Conservation (phyloP, 2,797 vertebrate genomes). For the Gallinago solitaria region DNA sequence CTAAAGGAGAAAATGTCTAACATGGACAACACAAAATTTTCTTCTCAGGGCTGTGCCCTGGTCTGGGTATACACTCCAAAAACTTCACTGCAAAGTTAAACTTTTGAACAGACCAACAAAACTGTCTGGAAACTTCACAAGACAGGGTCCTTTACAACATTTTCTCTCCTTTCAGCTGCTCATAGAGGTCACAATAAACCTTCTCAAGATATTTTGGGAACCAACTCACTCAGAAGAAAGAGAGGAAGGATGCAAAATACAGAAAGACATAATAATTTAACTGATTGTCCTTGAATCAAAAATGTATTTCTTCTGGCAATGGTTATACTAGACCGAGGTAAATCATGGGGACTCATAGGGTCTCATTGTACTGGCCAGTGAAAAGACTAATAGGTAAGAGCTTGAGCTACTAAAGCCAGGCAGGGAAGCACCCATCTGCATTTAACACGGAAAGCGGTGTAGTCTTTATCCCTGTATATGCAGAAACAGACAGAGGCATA, state of each 20-base stretch:
- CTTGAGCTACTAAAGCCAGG: neutral
- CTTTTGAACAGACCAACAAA: neutral
- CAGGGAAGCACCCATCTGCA: neutral
- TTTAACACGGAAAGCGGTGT: neutral
- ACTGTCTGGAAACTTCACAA: neutral
- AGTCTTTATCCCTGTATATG: neutral
- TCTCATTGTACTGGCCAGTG: neutral
- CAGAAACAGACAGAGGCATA: neutral
- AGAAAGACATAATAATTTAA: neutral
- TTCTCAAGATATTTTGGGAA: neutral
- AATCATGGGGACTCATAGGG: neutral
- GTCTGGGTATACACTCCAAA: neutral
- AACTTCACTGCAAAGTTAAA: neutral
- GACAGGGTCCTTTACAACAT: neutral
- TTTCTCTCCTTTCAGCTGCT: neutral
- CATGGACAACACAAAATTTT: neutral
- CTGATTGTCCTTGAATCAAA: neutral
- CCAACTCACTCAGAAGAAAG: neutral
- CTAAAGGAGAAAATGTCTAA: neutral
- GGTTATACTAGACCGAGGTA: neutral
- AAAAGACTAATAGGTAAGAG: neutral
- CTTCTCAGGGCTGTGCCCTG: neutral
- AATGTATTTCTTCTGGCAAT: neutral
- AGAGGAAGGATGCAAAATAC: neutral
- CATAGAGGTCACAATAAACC: neutral